Percentiles rank a stretch among this genome's conserved stretches.
These are phyloP conservation scores for Eidolon helvum DNA, from an alignment of 2,113 vertebrate genomes.

Conservation along the genomic window DNA sequence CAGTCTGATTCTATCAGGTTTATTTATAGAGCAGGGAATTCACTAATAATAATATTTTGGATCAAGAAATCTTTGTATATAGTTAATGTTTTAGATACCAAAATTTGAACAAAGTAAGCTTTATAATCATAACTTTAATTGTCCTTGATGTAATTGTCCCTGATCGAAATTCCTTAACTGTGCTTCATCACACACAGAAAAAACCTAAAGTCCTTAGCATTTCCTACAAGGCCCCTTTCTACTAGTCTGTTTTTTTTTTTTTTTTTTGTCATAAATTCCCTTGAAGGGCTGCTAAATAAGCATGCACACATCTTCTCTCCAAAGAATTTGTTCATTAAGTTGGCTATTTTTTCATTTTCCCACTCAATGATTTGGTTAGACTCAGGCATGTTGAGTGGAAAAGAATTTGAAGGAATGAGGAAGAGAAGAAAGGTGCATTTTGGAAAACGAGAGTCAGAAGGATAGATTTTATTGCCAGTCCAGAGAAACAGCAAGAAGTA, in stretches of 20 bases:
- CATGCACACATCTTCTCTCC: fast-evolving
- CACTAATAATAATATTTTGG: background rate
- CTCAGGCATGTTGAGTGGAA: background rate
- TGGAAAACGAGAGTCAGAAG: background rate
- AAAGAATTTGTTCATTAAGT: background rate
- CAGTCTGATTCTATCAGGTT: background rate
- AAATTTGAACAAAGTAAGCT: background rate
- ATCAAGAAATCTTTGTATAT: background rate
- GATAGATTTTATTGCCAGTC: background rate
- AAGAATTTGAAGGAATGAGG: background rate
- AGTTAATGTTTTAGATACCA: background rate
- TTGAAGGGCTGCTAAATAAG: background rate
- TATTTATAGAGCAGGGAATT: background rate
- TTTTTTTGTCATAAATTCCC: background rate
- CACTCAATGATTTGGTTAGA: background rate
- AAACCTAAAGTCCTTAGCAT: background rate
- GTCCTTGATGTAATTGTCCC: background rate
- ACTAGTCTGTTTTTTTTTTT: background rate
- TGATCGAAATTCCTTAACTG: background rate
- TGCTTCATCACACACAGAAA: background rate
- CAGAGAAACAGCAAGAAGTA: background rate
- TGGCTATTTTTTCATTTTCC: background rate
- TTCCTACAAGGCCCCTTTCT: background rate
- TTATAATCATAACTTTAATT: background rate
- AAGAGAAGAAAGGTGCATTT: background rate